phyloP scores from a whole-genome alignment of 1,140 invertebrate species.

The Drosophila navojoa region DNA sequence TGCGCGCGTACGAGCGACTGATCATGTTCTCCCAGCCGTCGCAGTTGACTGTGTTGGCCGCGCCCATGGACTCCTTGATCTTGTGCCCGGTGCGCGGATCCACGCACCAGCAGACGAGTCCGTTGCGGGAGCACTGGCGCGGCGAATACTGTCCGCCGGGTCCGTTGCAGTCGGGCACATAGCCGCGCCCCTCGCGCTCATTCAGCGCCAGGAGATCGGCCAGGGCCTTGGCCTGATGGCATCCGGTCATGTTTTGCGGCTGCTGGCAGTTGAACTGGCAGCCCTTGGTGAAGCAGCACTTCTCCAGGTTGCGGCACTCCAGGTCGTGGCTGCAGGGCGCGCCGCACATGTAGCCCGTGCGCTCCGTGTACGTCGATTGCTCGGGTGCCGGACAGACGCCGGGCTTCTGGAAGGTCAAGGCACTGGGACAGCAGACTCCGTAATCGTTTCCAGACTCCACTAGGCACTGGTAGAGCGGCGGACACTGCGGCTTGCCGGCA shows the following conservation, averaged over 20 bases:
- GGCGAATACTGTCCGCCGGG: slow-evolving; percentile 88
- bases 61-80: slow-evolving; percentile 90
- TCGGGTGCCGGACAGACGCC: slow-evolving; percentile 88
- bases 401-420: slow-evolving; percentile 89
- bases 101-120: slow-evolving; percentile 94
- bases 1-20: slow-evolving; percentile 83
- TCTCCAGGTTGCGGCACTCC: slow-evolving; percentile 91
- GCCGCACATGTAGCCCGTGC: slow-evolving; percentile 85
- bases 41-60: slow-evolving; percentile 89
- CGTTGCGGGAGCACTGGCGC: slow-evolving; percentile 92
- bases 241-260: slow-evolving; percentile 89
- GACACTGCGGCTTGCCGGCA: slow-evolving; percentile 91
- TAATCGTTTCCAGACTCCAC: slow-evolving; percentile 92
- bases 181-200: slow-evolving; percentile 91
- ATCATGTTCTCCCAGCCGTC: slow-evolving; percentile 83
- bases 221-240: slow-evolving; percentile 90
- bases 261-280: slow-evolving; percentile 89
- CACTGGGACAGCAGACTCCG: slow-evolving; percentile 93
- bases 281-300: slow-evolving; percentile 90
- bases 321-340: slow-evolving; percentile 89
- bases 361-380: slow-evolving; percentile 78
- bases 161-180: slow-evolving; percentile 91
- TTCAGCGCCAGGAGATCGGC: slow-evolving; percentile 90
- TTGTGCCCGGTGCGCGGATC: slow-evolving; percentile 89
- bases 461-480: slow-evolving; percentile 91